These are phyloP conservation scores for Bergia puertoricense DNA, from an alignment of 92 coral and sea anemone genomes.

Conservation along the genomic window DNA sequence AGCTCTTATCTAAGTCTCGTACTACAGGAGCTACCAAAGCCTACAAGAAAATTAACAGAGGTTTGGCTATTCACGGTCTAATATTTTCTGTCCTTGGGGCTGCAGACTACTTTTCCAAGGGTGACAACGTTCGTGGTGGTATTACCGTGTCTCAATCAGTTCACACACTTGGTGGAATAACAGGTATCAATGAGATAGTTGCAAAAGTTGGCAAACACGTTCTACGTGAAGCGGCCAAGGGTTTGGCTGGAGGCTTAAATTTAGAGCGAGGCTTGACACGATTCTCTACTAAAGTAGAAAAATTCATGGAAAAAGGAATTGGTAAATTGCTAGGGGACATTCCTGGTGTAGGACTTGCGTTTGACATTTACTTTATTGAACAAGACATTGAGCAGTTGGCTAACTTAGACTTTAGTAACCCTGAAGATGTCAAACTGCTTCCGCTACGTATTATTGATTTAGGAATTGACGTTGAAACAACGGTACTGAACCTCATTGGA, in stretches of 20 bases:
- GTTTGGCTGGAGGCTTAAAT: conserved; percentile 38
- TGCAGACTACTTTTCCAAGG: conserved; percentile 28
- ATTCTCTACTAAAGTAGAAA: conserved; percentile 48
- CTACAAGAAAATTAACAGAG: conserved; percentile 53
- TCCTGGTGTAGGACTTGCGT: conserved; percentile 62
- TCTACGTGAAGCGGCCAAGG: conserved; percentile 27
- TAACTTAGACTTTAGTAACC: conserved; percentile 51
- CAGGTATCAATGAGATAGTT: conserved; percentile 59
- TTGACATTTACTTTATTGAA: conserved; percentile 39
- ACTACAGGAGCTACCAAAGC: conserved; percentile 25
- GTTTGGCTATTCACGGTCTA: conserved; percentile 58
- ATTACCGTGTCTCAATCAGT: conserved; percentile 56
- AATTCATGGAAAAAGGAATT: conserved; percentile 57
- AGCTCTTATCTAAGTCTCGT: conserved; percentile 16
- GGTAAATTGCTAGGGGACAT: conserved; percentile 61
- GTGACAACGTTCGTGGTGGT: conserved; percentile 33
- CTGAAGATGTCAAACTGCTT: conserved; percentile 46
- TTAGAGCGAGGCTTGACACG: conserved; percentile 42
- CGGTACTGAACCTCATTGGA: conserved; percentile 53
- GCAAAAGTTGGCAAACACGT: conserved; percentile 46
- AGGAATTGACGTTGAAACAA: conserved; percentile 60
- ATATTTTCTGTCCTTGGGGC: conserved; percentile 58
- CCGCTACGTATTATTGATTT: conserved; percentile 61
- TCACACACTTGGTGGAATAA: conserved; percentile 59
- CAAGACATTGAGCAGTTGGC: conserved; percentile 50